Evolutionary conservation across 2,113 vertebrate species (phyloP).

Genomic region (Ursus arctos): DNA sequence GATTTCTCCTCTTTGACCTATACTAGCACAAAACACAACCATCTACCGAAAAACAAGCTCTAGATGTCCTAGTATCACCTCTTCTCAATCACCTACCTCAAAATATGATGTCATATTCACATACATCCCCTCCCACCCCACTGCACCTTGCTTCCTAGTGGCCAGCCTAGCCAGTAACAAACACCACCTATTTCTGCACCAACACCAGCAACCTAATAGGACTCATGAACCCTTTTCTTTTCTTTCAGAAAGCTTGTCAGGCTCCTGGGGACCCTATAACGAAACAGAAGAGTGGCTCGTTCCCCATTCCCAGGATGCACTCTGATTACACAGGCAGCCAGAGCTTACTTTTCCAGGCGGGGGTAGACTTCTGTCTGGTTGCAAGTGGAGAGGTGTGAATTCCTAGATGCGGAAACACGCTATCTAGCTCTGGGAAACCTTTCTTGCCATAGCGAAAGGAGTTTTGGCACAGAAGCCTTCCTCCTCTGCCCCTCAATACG

Average conservation of each 20-base stretch:
- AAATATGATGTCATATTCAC: constrained; percentile 75
- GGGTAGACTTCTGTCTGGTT: not conserved
- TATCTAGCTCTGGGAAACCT: not conserved
- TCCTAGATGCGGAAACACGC: not conserved
- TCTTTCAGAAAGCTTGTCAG: constrained; percentile 83
- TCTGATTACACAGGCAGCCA: not conserved
- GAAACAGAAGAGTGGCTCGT: constrained; percentile 43
- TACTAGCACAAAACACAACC: constrained; percentile 45
- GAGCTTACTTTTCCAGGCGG: not conserved
- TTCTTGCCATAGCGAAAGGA: not conserved
- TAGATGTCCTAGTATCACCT: constrained; percentile 58
- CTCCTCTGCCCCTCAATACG: constrained; percentile 13
- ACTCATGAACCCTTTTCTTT: constrained; percentile 71
- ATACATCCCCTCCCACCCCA: not conserved
- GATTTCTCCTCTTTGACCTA: constrained; percentile 56
- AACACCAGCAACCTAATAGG: constrained; percentile 83
- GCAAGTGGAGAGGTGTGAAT: not conserved
- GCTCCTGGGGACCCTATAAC: constrained; percentile 82
- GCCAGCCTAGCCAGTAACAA: constrained; percentile 82
- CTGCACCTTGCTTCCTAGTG: constrained; percentile 57
- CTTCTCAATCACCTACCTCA: constrained; percentile 54
- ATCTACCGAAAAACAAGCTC: constrained; percentile 62
- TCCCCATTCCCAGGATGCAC: not conserved
- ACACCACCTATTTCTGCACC: constrained; percentile 84
- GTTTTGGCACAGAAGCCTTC: not conserved